Evolutionary conservation across 2,888 invertebrate species (phyloP), one percentile per base, ranked within the genome.

Genomic region (Odontomyia ornata): DNA sequence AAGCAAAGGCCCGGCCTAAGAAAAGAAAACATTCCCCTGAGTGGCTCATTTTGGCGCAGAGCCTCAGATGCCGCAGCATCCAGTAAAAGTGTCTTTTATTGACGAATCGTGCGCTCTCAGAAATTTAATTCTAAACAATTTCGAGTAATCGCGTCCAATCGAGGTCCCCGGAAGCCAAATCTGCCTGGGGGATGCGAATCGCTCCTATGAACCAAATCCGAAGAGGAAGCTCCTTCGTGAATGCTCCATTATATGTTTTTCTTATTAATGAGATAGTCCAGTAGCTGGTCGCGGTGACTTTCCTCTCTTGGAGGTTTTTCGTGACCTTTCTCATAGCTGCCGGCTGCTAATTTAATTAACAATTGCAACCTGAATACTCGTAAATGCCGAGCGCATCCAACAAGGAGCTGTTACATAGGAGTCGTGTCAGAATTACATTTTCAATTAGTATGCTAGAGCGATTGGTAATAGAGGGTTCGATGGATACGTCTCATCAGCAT

Each of bases 251-350:
- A 47, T 15, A 18, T 23, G 21, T 72, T 36, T 36, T 72, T 43
- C 57, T 73, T 57, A 18, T 73, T 57, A 72, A 73, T 60, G 60
- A 73, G 36, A 21, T 23, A 9, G 21, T 47, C 69, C 69, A n/a
- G 69, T 69, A 67, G 76, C 64, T n/a, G 11, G 52, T 5, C 21
- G 11, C 1, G 60, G 11, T 30, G 67, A 67, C 79, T 79, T 79
- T 79, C 77, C 73, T 69, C 67, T 75, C 79, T 77, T 65, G 77
- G 76, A 79, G 79, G 79, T 76, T 77, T 60, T 76, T 79, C 79
- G 77, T 79, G 79, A 77, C 79, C 76, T 76, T 71, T 71, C 71
- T 76, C 71, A 72, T 72, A 28, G 76, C 77, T 73, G 57, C 30
- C 57, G 73, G 73, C 25, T n/a, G 73, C 36, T 73, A 73, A 73